A percentile compares a stretch with the other conserved stretches of the same genome.
These are phyloP conservation scores for Capreolus pygargus DNA, from an alignment of 2,113 vertebrate species.

Conservation along the genomic window DNA sequence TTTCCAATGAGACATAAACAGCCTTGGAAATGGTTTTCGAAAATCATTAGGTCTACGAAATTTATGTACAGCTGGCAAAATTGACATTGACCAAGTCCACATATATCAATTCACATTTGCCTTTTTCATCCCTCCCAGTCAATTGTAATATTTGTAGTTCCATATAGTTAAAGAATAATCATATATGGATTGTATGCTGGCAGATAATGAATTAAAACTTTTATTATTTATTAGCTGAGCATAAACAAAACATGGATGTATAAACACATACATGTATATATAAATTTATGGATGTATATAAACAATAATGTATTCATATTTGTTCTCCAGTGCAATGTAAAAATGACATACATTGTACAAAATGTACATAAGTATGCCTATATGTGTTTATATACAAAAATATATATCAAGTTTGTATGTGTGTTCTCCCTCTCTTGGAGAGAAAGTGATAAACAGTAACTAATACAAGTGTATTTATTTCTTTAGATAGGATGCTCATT, in stretches of 20 bases:
- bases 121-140: background rate
- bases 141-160: background rate
- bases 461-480: background rate
- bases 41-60: conserved; percentile 60
- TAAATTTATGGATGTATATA: background rate
- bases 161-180: background rate
- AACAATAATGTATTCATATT: background rate
- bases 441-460: background rate
- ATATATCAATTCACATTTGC: background rate
- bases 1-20: conserved; percentile 59
- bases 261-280: background rate
- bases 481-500: background rate
- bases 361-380: background rate
- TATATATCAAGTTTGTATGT: background rate
- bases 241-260: background rate
- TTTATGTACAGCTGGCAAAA: conserved; percentile 58
- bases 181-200: background rate
- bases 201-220: background rate
- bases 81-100: conserved; percentile 19
- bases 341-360: background rate
- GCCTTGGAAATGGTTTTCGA: conserved; percentile 58
- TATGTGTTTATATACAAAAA: background rate
- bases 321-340: background rate
- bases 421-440: background rate
- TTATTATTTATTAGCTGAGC: background rate